These are phyloP conservation scores for Orthosia incerta DNA, from an alignment of 2,888 invertebrate genomes.

Conservation along the genomic window DNA sequence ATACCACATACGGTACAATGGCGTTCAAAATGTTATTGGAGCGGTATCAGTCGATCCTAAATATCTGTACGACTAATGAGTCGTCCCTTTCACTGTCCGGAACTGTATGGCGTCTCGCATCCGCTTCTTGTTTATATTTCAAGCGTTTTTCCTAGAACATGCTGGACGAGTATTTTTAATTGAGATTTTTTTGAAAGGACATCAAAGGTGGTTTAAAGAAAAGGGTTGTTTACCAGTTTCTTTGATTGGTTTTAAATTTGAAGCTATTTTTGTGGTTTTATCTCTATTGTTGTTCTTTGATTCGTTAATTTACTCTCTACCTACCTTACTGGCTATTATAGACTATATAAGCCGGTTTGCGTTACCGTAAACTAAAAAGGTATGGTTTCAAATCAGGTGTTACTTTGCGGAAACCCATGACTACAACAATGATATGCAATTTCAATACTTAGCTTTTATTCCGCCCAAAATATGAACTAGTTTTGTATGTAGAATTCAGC, in stretches of 20 bases:
- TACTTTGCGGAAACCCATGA: too few relatives aligned
- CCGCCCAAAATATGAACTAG: too few relatives aligned
- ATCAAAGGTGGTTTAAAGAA: conserved; percentile 48
- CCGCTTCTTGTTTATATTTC: conserved; percentile 73
- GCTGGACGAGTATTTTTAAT: conserved; percentile 55
- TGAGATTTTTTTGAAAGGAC: conserved; percentile 46
- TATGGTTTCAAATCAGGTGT: too few relatives aligned
- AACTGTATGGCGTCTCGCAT: conserved; percentile 70
- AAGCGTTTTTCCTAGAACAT: conserved; percentile 72
- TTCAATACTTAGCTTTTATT: too few relatives aligned
- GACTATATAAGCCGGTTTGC: too few relatives aligned
- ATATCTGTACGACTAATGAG: conserved; percentile 76
- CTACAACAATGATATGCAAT: too few relatives aligned
- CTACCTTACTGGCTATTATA: too few relatives aligned
- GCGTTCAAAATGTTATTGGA: conserved; percentile 74
- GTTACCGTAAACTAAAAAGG: too few relatives aligned
- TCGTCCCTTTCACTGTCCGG: conserved; percentile 71
- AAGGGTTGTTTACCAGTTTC: conserved; percentile 4
- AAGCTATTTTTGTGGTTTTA: not conserved
- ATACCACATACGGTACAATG: conserved; percentile 42
- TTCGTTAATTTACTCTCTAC: not conserved
- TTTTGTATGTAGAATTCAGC: too few relatives aligned
- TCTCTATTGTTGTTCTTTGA: not conserved
- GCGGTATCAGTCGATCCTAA: conserved; percentile 72
- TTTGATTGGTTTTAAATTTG: not conserved